phyloP scores from a whole-genome alignment of 2,797 vertebrate genomes.

The Falco biarmicus region DNA sequence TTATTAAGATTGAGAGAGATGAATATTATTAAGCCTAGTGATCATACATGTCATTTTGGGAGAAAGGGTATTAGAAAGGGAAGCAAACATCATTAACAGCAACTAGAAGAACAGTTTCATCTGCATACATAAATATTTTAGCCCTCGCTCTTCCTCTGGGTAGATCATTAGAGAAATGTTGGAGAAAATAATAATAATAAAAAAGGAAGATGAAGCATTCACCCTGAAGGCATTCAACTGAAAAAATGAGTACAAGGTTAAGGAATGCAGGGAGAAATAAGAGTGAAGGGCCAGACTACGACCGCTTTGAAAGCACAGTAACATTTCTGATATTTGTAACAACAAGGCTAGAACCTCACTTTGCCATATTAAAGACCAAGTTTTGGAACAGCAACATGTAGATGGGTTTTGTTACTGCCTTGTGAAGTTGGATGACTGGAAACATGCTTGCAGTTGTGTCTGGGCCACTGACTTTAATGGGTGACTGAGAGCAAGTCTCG shows the following conservation, averaged over 20 bases:
- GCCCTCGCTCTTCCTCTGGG: not conserved
- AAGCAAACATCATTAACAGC: constrained; percentile 59
- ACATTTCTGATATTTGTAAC: not conserved
- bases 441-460: rapidly evolving
- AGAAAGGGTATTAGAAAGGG: constrained; percentile 30
- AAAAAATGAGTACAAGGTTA: not conserved
- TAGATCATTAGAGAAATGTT: constrained; percentile 10
- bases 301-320: not conserved
- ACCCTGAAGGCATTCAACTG: not conserved
- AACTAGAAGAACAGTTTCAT: constrained; percentile 33
- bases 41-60: constrained; percentile 47
- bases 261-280: not conserved
- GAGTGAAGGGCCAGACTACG: not conserved
- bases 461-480: not conserved
- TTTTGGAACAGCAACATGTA: not conserved
- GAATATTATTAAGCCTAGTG: constrained; percentile 47
- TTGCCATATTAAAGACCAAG: not conserved
- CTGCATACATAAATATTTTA: constrained; percentile 60
- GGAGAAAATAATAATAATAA: not conserved
- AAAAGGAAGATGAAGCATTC: not conserved
- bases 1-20: constrained; percentile 65
- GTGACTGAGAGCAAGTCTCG: not conserved
- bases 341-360: not conserved
- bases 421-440: not conserved
- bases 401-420: not conserved